Evolutionary conservation across 1,140 invertebrate genomes (phyloP), one percentile per base, ranked within the genome.

Genomic region (Aphaenogaster rudis): DNA sequence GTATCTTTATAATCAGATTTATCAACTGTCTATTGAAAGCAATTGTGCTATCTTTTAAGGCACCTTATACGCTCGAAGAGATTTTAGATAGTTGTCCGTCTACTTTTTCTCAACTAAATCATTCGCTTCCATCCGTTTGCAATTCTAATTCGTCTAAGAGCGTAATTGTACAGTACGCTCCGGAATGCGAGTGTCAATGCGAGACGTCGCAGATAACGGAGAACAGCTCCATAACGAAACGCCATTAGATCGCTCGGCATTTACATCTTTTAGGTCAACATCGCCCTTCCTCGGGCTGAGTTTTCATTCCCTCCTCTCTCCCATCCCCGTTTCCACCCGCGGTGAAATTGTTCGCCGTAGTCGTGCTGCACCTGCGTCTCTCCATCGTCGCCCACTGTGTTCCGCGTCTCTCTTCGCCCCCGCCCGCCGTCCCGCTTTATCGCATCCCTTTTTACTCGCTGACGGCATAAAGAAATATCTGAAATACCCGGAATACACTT

Each of bases 381-480:
- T 71, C 61, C 48, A 74, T 84, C 13, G 42, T 45, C 39, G 13
- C 11, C 4, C 69, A n/a, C 28, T 54, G 9, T 66, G 42, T 78
- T 48, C 48, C 78, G 36, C 52, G 17, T 42, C 8, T n/a, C n/a
- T 42, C 8, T n/a, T 13, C 63, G 3, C 5, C 2, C n/a, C 0
- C 52, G 3, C 28, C 0, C 48, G 15, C 21, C 21, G 9, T 11
- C 28, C 39, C 4, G n/a, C n/a, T 50, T 74, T 76, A 84, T 39
- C 69, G 54, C 48, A 45, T 84, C 42, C 17, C 69, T 59, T 74
- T 74, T 84, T 54, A 48, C n/a, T 50, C 54, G 69, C 42, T n/a
- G 54, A 67, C n/a, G 61, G 54, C 36, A 63, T 76, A 84, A 84
- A 61, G 80, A 76, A 84, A 84, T 84, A 50, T 76, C 69, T 84